These are phyloP conservation scores for Macaria notata DNA, from an alignment of 2,888 invertebrate genomes.

Conservation along the genomic window DNA sequence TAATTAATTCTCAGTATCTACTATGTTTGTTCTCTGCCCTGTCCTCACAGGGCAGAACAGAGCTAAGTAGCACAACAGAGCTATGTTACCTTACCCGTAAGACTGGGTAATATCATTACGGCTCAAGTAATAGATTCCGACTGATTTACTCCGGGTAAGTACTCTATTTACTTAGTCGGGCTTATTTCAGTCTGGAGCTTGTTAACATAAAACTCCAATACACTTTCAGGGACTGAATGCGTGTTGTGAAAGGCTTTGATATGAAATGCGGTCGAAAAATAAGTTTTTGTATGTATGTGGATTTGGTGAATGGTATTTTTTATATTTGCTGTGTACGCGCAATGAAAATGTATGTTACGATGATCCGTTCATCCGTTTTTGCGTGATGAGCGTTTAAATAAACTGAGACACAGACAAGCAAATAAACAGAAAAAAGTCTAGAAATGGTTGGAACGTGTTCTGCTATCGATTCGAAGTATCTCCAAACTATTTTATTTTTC, in stretches of 20 bases:
- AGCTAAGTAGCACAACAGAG: no score
- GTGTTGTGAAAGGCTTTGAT: background rate
- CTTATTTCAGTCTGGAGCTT: constrained; percentile 19
- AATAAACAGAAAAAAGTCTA: no score
- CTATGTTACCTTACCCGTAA: constrained; percentile 2
- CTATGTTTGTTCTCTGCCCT: no score
- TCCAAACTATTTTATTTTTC: no score
- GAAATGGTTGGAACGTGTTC: no score
- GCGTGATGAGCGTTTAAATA: no score
- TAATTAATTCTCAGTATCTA: no score
- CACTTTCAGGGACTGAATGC: constrained; percentile 1
- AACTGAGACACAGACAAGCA: no score
- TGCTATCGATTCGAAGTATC: no score
- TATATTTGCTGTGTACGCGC: background rate
- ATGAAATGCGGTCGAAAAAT: background rate
- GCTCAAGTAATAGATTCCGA: constrained; percentile 26
- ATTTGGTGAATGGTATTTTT: background rate
- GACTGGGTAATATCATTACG: constrained; percentile 19
- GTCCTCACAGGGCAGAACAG: no score
- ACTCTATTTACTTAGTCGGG: constrained; percentile 16
- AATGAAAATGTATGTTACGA: no score
- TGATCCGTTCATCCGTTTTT: no score
- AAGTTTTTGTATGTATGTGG: background rate
- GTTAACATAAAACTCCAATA: constrained; percentile 27
- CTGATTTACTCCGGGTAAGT: constrained; percentile 22